Evolutionary conservation across 2,797 vertebrate species (phyloP).

Genomic region (Alca torda): DNA sequence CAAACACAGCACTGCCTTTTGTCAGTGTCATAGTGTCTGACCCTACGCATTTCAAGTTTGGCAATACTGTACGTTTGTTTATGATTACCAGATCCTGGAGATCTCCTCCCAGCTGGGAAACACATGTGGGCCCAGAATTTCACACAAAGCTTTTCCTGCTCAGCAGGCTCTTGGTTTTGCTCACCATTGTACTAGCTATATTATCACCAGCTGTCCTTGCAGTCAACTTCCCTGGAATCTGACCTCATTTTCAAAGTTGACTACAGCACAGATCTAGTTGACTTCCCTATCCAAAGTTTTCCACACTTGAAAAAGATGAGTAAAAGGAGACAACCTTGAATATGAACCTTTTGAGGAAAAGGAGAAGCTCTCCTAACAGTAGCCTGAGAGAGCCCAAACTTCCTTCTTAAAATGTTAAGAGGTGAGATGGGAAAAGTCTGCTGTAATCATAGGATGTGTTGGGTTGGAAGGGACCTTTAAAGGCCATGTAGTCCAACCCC

Average conservation of each 20-base stretch:
- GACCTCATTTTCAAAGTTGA: neutral
- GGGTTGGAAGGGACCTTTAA: no score
- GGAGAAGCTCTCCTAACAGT: neutral
- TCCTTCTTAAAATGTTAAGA: neutral
- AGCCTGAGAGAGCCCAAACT: neutral
- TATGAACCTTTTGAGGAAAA: neutral
- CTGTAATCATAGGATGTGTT: neutral
- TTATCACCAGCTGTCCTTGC: neutral
- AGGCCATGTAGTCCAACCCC: no score
- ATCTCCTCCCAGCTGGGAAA: conserved; percentile 2
- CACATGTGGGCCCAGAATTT: neutral
- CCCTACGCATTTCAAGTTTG: neutral
- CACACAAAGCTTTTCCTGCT: conserved; percentile 16
- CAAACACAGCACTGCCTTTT: neutral
- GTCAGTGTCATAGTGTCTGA: neutral
- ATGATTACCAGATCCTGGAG: neutral
- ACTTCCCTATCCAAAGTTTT: neutral
- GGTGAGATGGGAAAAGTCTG: neutral
- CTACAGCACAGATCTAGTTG: neutral
- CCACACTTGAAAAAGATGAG: neutral
- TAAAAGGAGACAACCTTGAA: neutral
- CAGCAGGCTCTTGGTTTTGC: neutral
- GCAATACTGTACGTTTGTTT: neutral
- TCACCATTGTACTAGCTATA: neutral
- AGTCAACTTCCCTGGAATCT: neutral